Percentiles rank a stretch among this genome's conserved stretches.
These are phyloP conservation scores for Clarias magur DNA, from an alignment of 2,113 vertebrate genomes.

Conservation along the genomic window DNA sequence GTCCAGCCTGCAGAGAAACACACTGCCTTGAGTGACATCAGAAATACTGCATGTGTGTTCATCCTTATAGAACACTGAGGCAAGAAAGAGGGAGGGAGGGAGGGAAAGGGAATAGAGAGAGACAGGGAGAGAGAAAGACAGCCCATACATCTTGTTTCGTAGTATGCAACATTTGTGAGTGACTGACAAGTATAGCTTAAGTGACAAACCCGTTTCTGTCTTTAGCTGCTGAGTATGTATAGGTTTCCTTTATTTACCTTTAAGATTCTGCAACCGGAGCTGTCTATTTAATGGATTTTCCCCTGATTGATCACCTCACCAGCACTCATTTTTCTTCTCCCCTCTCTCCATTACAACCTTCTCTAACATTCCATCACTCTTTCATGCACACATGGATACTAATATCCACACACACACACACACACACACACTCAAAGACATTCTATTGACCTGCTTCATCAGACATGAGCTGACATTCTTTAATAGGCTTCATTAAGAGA, in stretches of 20 bases:
- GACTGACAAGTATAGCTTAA: slow-evolving; percentile 21
- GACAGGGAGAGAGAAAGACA: neutral
- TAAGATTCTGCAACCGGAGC: slow-evolving; percentile 46
- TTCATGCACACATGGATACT: slow-evolving; percentile 13
- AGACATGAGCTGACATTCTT: slow-evolving; percentile 2
- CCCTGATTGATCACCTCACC: slow-evolving; percentile 55
- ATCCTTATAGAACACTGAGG: neutral
- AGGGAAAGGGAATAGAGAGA: neutral
- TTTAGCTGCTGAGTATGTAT: slow-evolving; percentile 22
- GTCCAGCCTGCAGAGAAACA: neutral
- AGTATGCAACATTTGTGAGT: slow-evolving; percentile 8
- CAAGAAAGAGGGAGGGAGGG: neutral
- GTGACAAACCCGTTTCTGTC: slow-evolving; percentile 43
- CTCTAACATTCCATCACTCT: slow-evolving; percentile 36
- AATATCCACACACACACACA: neutral
- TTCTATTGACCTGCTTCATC: slow-evolving; percentile 3
- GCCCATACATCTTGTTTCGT: neutral
- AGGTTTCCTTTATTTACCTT: slow-evolving; percentile 55
- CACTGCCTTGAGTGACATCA: neutral
- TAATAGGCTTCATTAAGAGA: slow-evolving; percentile 23
- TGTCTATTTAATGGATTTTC: slow-evolving; percentile 59
- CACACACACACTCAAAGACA: neutral
- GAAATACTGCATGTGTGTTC: neutral
- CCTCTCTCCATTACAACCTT: slow-evolving; percentile 1
- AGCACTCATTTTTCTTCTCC: slow-evolving; percentile 40